Conservation (phyloP, 2,113 vertebrate species). For the Phaethornis superciliosus region DNA sequence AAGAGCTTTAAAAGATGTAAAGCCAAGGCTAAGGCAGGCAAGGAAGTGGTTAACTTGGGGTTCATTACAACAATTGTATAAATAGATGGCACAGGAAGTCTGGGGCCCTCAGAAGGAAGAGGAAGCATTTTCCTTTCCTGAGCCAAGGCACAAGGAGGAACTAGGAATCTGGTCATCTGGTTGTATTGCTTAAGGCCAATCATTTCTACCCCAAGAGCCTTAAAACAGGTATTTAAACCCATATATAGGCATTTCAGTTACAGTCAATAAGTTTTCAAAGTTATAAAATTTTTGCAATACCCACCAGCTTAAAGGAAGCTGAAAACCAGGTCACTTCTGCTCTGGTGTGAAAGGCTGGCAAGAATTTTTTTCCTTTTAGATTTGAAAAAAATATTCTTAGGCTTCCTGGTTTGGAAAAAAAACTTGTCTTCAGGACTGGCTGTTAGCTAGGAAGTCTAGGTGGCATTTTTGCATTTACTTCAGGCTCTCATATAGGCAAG, state of each 20-base stretch:
- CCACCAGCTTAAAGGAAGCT: neutral
- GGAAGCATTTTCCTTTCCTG: constrained; percentile 64
- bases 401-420: neutral
- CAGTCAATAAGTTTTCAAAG: neutral
- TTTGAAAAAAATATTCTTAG: neutral
- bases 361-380: neutral
- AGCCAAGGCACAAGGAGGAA: constrained; percentile 58
- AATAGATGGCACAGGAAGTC: constrained; percentile 69
- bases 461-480: neutral
- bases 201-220: neutral
- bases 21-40: neutral
- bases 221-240: constrained; percentile 1
- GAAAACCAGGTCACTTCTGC: neutral
- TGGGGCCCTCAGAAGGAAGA: constrained; percentile 60
- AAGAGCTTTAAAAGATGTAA: neutral
- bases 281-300: neutral
- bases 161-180: constrained; percentile 56
- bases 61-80: constrained; percentile 54
- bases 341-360: neutral
- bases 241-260: neutral
- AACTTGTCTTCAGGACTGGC: neutral
- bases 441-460: neutral
- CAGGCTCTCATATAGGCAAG: neutral
- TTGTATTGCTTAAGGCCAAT: constrained; percentile 17
- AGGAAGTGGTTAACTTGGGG: constrained; percentile 54